Conservation (phyloP, 2,113 vertebrate genomes). For the Hippocampus zosterae region DNA sequence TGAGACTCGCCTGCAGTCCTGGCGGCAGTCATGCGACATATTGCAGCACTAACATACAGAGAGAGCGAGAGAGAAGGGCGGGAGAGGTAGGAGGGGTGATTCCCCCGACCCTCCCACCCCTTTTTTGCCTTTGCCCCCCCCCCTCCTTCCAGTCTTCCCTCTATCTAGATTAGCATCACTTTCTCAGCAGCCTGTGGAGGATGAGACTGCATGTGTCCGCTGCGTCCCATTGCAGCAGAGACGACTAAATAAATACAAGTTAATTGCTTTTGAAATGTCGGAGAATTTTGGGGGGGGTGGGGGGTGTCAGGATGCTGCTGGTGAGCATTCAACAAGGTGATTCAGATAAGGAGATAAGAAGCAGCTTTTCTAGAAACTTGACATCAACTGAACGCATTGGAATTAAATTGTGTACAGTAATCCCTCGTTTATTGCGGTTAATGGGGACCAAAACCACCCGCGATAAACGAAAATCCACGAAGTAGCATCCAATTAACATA, state of each 20-base stretch:
- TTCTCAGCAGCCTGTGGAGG: slow-evolving; percentile 46
- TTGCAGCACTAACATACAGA: slow-evolving; percentile 61
- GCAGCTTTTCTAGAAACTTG: not conserved
- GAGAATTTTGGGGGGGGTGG: not conserved
- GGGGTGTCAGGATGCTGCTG: too few species aligned
- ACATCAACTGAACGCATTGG: not conserved
- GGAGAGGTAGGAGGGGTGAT: slow-evolving; percentile 11
- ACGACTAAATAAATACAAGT: slow-evolving; percentile 35
- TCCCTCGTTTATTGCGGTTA: too few species aligned
- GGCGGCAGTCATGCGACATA: slow-evolving; percentile 61
- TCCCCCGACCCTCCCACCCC: slow-evolving; percentile 8
- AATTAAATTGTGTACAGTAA: not conserved
- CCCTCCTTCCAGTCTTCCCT: slow-evolving; percentile 31
- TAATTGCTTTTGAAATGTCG: slow-evolving; percentile 3
- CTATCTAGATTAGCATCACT: slow-evolving; percentile 61
- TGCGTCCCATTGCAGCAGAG: slow-evolving; percentile 21
- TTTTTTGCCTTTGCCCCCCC: not conserved
- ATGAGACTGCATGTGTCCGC: slow-evolving; percentile 31
- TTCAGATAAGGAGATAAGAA: not conserved
- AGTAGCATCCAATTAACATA: too few species aligned
- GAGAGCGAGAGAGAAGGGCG: slow-evolving; percentile 3
- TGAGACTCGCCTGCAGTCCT: slow-evolving; percentile 36
- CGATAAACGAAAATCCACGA: too few species aligned
- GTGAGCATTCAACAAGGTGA: slow-evolving; percentile 1
- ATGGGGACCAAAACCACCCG: too few species aligned